Evolutionary conservation across 2,888 invertebrate species (phyloP).

Genomic region (Phrixothrix hirtus): DNA sequence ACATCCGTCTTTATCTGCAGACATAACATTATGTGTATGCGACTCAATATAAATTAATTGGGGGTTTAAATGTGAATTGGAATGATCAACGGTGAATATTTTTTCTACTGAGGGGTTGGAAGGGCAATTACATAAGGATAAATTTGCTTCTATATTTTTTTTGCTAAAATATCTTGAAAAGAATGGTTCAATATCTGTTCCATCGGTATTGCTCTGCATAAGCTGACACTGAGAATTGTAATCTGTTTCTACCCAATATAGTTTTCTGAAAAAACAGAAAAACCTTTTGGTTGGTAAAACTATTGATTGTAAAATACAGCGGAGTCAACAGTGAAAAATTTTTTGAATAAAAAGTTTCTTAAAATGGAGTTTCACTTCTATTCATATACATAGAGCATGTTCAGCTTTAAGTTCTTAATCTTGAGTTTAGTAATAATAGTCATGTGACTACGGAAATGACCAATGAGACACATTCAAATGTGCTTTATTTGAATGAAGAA

Average conservation of each 20-base stretch:
- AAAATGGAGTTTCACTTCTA: too few species aligned
- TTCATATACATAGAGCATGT: too few species aligned
- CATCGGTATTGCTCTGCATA: conserved; percentile 66
- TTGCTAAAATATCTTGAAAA: conserved; percentile 53
- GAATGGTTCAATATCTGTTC: conserved; percentile 61
- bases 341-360: too few species aligned
- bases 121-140: conserved; percentile 66
- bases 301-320: too few species aligned
- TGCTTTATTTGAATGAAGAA: too few species aligned
- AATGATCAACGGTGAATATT: conserved; percentile 71
- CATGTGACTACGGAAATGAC: too few species aligned
- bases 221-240: conserved; percentile 64
- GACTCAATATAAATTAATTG: conserved; percentile 69
- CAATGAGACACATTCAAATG: too few species aligned
- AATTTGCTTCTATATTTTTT: conserved; percentile 37
- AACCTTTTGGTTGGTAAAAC: too few species aligned
- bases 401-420: too few species aligned
- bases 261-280: conserved; percentile 56
- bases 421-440: too few species aligned
- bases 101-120: conserved; percentile 65
- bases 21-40: conserved; percentile 63
- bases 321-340: too few species aligned
- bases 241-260: conserved; percentile 77
- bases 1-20: conserved; percentile 70
- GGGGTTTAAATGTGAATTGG: conserved; percentile 57